These are phyloP conservation scores for Temnothorax ravouxi DNA, from an alignment of 2,888 invertebrate genomes.

Conservation along the genomic window DNA sequence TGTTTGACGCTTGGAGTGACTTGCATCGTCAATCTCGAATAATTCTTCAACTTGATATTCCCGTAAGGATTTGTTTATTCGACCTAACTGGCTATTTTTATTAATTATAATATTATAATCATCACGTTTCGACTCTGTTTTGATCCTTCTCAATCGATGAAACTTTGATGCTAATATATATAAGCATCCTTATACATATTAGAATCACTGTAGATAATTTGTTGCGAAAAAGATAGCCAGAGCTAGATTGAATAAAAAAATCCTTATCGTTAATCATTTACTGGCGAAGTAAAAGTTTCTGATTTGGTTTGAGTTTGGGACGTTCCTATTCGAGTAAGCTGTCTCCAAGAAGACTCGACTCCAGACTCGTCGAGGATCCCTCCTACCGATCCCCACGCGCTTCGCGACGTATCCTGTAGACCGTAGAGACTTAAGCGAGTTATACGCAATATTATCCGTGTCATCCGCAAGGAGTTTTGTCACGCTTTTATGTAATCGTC, in stretches of 20 bases:
- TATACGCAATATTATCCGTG: background rate
- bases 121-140: too few relatives aligned
- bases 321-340: background rate
- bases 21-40: background rate
- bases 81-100: too few relatives aligned
- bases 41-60: background rate
- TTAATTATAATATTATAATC: too few relatives aligned
- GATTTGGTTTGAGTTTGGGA: background rate
- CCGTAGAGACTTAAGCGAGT: background rate
- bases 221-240: too few relatives aligned
- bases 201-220: too few relatives aligned
- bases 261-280: too few relatives aligned
- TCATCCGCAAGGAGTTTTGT: background rate
- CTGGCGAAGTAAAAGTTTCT: too few relatives aligned
- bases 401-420: background rate
- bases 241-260: too few relatives aligned
- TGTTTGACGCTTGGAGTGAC: background rate
- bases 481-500: constrained; percentile 34
- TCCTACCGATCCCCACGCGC: background rate
- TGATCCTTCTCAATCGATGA: too few relatives aligned
- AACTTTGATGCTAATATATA: too few relatives aligned
- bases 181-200: too few relatives aligned
- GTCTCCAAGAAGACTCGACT: background rate
- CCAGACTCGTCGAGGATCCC: background rate
- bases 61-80: too few relatives aligned